Conservation (phyloP, 2,888 invertebrate genomes). For the Diarsia mendica region DNA sequence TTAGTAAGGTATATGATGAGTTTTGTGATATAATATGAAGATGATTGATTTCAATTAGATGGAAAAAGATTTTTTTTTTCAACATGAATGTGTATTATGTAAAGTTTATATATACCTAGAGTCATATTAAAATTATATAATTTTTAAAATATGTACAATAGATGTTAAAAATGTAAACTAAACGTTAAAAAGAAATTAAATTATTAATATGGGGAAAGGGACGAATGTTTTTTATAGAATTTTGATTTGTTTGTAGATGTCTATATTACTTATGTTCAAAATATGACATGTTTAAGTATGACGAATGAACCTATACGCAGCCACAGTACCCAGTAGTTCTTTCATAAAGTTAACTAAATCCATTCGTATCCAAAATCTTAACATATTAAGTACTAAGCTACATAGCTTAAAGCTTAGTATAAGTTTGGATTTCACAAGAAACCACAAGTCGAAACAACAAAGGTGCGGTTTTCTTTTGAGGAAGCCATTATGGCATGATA, state of each 20-base stretch:
- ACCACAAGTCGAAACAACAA: slow-evolving; percentile 4
- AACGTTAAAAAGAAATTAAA: neutral
- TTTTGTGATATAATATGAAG: neutral
- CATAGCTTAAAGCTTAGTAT: neutral
- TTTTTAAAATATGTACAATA: too few relatives aligned
- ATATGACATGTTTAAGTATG: neutral
- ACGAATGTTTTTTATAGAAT: neutral
- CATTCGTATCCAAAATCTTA: neutral
- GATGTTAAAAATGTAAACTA: too few relatives aligned
- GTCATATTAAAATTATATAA: too few relatives aligned
- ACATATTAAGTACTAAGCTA: neutral
- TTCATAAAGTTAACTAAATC: neutral
- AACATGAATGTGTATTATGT: too few relatives aligned
- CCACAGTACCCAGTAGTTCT: neutral
- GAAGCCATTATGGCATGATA: neutral
- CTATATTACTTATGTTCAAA: neutral
- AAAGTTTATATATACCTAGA: too few relatives aligned
- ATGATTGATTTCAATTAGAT: slow-evolving; percentile 3
- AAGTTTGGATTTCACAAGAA: slow-evolving; percentile 22
- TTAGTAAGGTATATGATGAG: neutral
- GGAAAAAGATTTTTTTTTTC: too few relatives aligned
- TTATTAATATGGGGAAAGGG: neutral
- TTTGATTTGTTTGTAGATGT: neutral
- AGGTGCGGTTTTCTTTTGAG: slow-evolving; percentile 31
- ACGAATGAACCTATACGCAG: neutral